Base-by-base conservation (phyloP, 2,888 invertebrate genomes). In the Caenorhabditis drosophilae region DNA sequence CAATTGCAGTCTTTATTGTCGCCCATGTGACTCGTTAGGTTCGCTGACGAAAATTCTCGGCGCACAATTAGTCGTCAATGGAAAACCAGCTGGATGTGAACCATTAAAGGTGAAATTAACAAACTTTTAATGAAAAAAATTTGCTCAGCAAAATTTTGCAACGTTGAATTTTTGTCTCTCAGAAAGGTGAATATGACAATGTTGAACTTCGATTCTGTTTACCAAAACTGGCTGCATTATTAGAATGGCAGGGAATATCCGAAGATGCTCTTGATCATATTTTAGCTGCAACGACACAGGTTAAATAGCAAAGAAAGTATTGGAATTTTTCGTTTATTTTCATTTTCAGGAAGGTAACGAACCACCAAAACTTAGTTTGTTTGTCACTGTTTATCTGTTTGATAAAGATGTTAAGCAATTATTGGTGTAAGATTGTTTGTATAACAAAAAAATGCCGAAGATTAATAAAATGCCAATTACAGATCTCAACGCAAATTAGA, bases 191-290 rank as follows among this genome's bases (percentile, higher is more conserved):
- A 45, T 81, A 81, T 55, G 78, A 80, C 50, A 73, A 81, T 52
- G 68, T 81, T 42, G 76, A 80, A 49, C 66, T 81, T 22, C 73
- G 69, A 4, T 81, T 81, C 66, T 81, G 81, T 36, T 61, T 81
- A 20, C 81, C 81, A 12, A 70, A 79, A 27, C 45, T 80, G n/a
- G 72, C 79, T 12, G 72, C 72, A 2, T 42, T 74, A 7, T 41
- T 74, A 36, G 62, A 69, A 31, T 71, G 71, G 74, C 74, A 74
- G 38, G 74, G 74, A 22, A 71, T 74, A 18, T 67, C 67, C 3
- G 71, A 74, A 38, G 61, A 66, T 15, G 71, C 74, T 0, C 26
- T 74, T 9, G 69, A 74, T 35, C 60, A 66, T n/a, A 70, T 74
- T 38, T 34, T 74, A 2, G 71, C 71, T 12, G 68, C 74, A 0